phyloP scores from a whole-genome alignment of 2,113 vertebrate species.

The Gasterosteus nipponicus region DNA sequence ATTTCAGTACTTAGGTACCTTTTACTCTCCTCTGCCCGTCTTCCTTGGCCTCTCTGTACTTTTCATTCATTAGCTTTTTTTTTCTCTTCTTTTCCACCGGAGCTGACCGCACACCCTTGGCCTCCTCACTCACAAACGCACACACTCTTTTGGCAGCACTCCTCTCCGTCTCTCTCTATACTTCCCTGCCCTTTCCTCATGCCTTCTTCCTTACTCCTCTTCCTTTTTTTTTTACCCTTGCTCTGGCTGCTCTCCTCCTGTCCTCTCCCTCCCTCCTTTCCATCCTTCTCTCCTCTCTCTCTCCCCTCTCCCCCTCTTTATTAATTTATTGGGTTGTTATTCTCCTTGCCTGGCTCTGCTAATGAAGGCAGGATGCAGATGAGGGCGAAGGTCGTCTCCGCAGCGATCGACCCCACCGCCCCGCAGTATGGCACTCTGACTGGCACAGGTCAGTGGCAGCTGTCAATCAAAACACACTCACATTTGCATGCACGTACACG shows the following conservation, averaged over 20 bases:
- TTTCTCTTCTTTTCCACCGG: background rate
- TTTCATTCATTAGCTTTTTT: conserved; percentile 39
- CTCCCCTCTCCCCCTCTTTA: conserved; percentile 74
- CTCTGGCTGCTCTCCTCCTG: conserved; percentile 57
- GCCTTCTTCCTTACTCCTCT: conserved; percentile 38
- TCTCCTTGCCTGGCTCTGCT: conserved; percentile 78
- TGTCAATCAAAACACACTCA: conserved; percentile 80
- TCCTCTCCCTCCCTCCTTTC: conserved; percentile 39
- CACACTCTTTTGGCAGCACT: conserved; percentile 24
- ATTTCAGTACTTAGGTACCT: conserved; percentile 10
- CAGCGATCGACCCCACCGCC: conserved; percentile 80
- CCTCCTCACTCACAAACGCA: conserved; percentile 10
- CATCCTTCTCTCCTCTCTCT: conserved; percentile 51
- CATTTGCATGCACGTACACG: conserved; percentile 18
- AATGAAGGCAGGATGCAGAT: conserved; percentile 87
- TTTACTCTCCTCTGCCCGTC: conserved; percentile 7
- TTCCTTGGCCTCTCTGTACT: conserved; percentile 19
- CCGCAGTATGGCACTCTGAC: conserved; percentile 81
- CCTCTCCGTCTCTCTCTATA: conserved; percentile 53
- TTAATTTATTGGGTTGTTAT: conserved; percentile 86
- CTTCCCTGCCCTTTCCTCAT: conserved; percentile 53
- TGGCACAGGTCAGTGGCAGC: conserved; percentile 84
- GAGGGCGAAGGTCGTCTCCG: conserved; percentile 82
- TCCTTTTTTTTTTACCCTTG: conserved; percentile 51
- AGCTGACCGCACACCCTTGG: conserved; percentile 27